A percentile compares a stretch with the other conserved stretches of the same genome.
phyloP scores from a whole-genome alignment of 2,888 invertebrate species.

The Minunthozetes semirufus region DNA sequence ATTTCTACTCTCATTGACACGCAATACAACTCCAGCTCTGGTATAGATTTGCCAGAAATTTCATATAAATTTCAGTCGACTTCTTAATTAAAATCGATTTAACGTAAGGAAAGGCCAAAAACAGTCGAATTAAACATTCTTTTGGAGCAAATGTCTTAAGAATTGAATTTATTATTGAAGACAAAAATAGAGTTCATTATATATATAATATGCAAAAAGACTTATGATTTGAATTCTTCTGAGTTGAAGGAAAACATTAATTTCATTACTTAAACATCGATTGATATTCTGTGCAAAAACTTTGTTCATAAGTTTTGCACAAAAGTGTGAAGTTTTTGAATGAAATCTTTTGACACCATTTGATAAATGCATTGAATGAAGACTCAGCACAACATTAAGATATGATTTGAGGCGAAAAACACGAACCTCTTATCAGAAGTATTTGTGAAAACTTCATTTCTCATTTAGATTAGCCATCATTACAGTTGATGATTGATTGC shows the following conservation, averaged over 20 bases:
- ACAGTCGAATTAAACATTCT: too few relatives aligned
- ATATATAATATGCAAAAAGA: too few relatives aligned
- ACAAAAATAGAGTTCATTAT: not conserved
- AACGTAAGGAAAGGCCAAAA: too few relatives aligned
- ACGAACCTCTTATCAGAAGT: not conserved
- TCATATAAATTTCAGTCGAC: not conserved
- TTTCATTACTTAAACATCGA: too few relatives aligned
- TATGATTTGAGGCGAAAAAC: not conserved
- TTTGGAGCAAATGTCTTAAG: too few relatives aligned
- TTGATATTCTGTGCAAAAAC: too few relatives aligned
- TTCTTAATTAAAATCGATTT: too few relatives aligned
- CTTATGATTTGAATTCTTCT: too few relatives aligned
- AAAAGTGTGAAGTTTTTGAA: not conserved
- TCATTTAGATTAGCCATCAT: conserved; percentile 13
- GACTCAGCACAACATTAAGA: not conserved
- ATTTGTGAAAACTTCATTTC: conserved; percentile 6
- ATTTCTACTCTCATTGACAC: not conserved
- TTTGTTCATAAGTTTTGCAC: not conserved
- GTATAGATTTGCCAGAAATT: not conserved
- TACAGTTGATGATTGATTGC: not conserved
- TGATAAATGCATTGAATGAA: not conserved
- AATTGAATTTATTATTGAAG: too few relatives aligned
- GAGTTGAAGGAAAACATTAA: too few relatives aligned
- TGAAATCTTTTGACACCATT: not conserved
- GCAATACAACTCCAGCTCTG: not conserved